Conservation (phyloP, 2,113 vertebrate species). For the Electrona antarctica region DNA sequence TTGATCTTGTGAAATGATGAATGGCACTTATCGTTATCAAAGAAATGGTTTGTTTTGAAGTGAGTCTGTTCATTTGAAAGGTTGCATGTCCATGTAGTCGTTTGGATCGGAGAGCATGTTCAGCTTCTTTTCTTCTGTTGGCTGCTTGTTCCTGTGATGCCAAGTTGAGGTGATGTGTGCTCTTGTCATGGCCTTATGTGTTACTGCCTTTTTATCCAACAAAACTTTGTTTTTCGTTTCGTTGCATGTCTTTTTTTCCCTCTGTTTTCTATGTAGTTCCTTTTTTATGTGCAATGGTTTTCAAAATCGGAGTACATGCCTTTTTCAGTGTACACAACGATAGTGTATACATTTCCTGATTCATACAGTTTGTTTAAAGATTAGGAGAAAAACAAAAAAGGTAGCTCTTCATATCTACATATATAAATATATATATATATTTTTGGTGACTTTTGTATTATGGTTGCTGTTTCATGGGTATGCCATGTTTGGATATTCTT, state of each 20-base stretch:
- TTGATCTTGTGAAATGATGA: conserved; percentile 66
- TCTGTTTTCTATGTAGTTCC: conserved; percentile 68
- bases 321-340: conserved; percentile 83
- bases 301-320: conserved; percentile 72
- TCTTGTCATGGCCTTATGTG: conserved; percentile 70
- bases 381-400: conserved; percentile 72
- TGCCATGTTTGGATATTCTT: conserved; percentile 90
- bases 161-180: conserved; percentile 42
- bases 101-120: conserved; percentile 77
- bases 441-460: conserved; percentile 97
- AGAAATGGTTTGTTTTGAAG: conserved; percentile 30
- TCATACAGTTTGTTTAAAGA: conserved; percentile 86
- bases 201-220: conserved; percentile 35
- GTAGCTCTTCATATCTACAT: conserved; percentile 86
- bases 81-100: conserved; percentile 60
- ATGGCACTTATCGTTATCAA: conserved; percentile 29
- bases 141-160: background rate
- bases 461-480: conserved; percentile 92
- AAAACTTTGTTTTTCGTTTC: conserved; percentile 64
- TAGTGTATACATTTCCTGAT: conserved; percentile 89
- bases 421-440: conserved; percentile 76
- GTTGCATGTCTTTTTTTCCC: conserved; percentile 86
- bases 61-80: conserved; percentile 31
- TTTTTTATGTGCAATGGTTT: conserved; percentile 80
- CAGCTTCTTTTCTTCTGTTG: conserved; percentile 67